phyloP scores from a whole-genome alignment of 2,888 invertebrate species.

The Stramonita haemastoma region DNA sequence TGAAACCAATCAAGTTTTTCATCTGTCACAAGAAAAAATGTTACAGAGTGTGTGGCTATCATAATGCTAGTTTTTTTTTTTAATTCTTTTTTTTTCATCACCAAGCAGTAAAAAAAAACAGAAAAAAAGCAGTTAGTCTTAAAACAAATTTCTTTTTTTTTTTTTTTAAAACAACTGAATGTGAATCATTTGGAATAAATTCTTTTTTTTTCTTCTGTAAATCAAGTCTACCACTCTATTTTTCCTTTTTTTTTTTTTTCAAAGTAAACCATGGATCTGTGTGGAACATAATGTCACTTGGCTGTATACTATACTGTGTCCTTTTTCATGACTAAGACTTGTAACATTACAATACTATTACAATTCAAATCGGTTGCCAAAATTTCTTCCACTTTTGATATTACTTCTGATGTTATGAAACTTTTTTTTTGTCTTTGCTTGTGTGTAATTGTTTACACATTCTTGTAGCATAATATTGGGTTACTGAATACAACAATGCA shows the following conservation, averaged over 20 bases:
- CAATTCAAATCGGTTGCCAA: slow-evolving; percentile 24
- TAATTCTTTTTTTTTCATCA: too few relatives aligned
- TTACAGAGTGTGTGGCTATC: too few relatives aligned
- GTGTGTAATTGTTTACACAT: slow-evolving; percentile 25
- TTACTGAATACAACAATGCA: slow-evolving; percentile 33
- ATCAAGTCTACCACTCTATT: too few relatives aligned
- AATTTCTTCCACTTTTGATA: slow-evolving; percentile 1
- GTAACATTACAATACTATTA: neutral
- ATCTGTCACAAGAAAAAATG: too few relatives aligned
- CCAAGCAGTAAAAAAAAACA: too few relatives aligned
- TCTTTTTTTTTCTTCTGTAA: too few relatives aligned
- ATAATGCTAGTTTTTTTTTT: too few relatives aligned
- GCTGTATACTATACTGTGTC: neutral
- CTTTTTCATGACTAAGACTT: neutral
- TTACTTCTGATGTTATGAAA: neutral
- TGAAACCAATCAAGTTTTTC: too few relatives aligned
- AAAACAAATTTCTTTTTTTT: too few relatives aligned
- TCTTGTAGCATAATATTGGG: slow-evolving; percentile 32
- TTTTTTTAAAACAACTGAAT: too few relatives aligned
- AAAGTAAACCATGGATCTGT: neutral
- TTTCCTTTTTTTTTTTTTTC: neutral
- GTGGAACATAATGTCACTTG: neutral
- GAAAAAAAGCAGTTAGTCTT: too few relatives aligned
- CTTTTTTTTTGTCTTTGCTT: neutral
- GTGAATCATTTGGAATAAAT: too few relatives aligned